Conservation (phyloP, 2,113 vertebrate species). For the Amazona vittata region DNA sequence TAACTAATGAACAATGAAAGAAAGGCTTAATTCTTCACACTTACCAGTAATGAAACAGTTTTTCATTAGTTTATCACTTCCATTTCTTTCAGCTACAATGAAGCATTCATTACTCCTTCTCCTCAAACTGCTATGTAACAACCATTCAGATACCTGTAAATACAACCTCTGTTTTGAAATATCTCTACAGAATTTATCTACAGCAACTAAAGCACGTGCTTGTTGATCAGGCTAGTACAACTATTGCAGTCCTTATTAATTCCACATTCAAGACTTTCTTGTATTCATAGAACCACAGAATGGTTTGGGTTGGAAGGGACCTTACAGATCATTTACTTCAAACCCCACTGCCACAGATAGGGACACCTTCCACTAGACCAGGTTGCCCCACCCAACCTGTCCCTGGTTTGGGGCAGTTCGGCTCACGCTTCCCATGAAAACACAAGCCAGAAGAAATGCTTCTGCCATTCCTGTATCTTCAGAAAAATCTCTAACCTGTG, state of each 20-base stretch:
- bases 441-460: background rate
- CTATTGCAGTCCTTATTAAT: background rate
- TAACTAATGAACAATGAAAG: background rate
- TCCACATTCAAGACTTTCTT: background rate
- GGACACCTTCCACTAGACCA: background rate
- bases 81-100: background rate
- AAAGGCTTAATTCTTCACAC: background rate
- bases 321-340: background rate
- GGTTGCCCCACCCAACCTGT: background rate
- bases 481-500: background rate
- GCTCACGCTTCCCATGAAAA: background rate
- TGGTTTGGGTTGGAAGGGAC: background rate
- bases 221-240: background rate
- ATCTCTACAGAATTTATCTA: background rate
- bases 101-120: background rate
- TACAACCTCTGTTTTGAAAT: background rate
- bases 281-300: background rate
- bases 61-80: background rate
- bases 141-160: background rate
- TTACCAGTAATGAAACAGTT: background rate
- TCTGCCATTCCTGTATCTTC: background rate
- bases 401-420: background rate
- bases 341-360: background rate
- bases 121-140: background rate
- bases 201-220: background rate